Conservation (phyloP, 2,113 vertebrate species). For the Melierax canorus region DNA sequence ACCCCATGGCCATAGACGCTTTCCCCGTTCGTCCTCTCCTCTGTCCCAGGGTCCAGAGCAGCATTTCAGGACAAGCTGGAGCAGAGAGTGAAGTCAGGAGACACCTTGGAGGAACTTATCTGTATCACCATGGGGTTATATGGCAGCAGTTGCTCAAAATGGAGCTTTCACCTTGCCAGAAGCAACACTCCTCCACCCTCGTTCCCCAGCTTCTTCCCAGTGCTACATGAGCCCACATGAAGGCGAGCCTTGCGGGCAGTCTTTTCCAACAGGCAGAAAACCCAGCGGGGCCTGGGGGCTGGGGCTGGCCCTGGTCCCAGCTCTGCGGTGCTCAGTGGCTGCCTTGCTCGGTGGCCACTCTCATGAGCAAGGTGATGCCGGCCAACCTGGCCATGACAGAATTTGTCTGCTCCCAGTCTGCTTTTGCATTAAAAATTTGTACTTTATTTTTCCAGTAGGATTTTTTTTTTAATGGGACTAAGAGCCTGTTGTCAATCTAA, state of each 20-base stretch:
- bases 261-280: background rate
- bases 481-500: background rate
- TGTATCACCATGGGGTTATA: background rate
- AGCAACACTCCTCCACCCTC: fast-evolving
- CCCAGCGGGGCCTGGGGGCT: background rate
- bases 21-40: background rate
- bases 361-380: fast-evolving
- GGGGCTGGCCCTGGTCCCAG: background rate
- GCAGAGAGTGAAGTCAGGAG: background rate
- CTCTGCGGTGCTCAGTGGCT: background rate
- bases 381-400: background rate
- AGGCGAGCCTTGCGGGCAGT: fast-evolving
- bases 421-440: background rate
- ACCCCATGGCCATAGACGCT: background rate
- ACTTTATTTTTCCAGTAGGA: background rate
- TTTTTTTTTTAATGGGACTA: background rate
- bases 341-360: background rate
- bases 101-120: background rate
- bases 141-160: background rate
- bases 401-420: background rate
- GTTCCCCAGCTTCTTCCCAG: background rate
- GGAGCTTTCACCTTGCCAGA: background rate
- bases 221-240: background rate
- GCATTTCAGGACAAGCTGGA: background rate
- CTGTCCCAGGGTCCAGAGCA: background rate